Percentiles rank a stretch among this genome's conserved stretches.
Evolutionary conservation across 2,113 vertebrate species (phyloP).

Genomic region (Antechinus stuartii): DNA sequence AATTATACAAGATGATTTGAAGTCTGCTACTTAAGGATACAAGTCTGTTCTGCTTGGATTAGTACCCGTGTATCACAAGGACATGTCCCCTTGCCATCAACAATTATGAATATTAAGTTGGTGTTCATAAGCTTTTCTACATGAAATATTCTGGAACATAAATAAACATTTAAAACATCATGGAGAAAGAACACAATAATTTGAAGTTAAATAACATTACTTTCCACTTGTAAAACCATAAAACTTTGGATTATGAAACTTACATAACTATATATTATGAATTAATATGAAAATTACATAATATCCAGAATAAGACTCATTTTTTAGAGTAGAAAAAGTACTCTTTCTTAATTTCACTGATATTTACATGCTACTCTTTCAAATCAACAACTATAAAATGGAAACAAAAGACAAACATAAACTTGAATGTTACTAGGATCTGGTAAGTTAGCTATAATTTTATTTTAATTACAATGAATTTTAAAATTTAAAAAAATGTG

Average conservation of each 20-base stretch:
- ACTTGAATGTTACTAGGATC: not conserved
- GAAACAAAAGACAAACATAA: not conserved
- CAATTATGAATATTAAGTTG: conserved; percentile 97
- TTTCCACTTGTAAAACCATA: not conserved
- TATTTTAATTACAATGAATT: not conserved
- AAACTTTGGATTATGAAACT: not conserved
- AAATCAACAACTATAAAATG: not conserved
- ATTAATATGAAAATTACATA: not conserved
- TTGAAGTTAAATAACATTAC: not conserved
- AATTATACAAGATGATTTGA: no score
- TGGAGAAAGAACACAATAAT: not conserved
- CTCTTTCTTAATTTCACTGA: not conserved
- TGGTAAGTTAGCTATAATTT: not conserved
- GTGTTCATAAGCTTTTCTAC: conserved; percentile 97
- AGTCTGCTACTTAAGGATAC: conserved; percentile 90
- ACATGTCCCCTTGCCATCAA: conserved; percentile 94
- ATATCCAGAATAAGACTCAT: not conserved
- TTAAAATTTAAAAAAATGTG: not conserved
- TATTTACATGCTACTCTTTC: not conserved
- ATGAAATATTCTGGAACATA: conserved; percentile 87
- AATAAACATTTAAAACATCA: conserved; percentile 50
- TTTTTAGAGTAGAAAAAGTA: not conserved
- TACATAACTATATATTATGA: not conserved
- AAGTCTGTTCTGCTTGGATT: conserved; percentile 96
- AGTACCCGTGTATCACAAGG: conserved; percentile 93